phyloP scores from a whole-genome alignment of 2,113 vertebrate species.

The Embiotoca jacksoni region DNA sequence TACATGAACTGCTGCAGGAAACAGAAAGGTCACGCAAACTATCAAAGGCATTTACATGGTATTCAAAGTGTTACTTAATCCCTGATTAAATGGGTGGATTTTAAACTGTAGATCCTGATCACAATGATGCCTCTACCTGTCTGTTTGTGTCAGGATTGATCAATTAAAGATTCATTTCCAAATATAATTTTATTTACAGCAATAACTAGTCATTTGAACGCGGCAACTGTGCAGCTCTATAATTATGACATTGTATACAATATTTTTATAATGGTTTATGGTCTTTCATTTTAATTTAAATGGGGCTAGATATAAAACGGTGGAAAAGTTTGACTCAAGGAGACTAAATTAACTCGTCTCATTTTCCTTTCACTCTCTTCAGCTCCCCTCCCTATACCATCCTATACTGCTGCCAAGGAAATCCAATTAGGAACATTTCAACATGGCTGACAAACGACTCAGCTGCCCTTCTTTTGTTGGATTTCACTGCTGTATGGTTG shows the following conservation, averaged over 20 bases:
- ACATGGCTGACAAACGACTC: constrained; percentile 53
- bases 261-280: neutral
- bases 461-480: constrained; percentile 11
- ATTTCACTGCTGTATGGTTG: constrained; percentile 13
- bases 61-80: neutral
- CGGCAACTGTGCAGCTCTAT: too few species aligned
- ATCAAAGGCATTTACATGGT: neutral
- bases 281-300: neutral
- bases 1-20: too few species aligned
- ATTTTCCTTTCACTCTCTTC: constrained; percentile 14
- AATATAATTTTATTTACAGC: too few species aligned
- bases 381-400: neutral
- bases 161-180: too few species aligned
- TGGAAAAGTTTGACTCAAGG: neutral
- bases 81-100: neutral
- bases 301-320: neutral
- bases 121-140: neutral
- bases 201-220: too few species aligned
- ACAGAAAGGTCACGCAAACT: too few species aligned
- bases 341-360: constrained; percentile 23
- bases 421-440: constrained; percentile 62
- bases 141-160: neutral
- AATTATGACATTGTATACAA: neutral
- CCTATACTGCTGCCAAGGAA: constrained; percentile 34
- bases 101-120: neutral